These are phyloP conservation scores for Epinephelus moara DNA, from an alignment of 2,113 vertebrate species.

Conservation along the genomic window DNA sequence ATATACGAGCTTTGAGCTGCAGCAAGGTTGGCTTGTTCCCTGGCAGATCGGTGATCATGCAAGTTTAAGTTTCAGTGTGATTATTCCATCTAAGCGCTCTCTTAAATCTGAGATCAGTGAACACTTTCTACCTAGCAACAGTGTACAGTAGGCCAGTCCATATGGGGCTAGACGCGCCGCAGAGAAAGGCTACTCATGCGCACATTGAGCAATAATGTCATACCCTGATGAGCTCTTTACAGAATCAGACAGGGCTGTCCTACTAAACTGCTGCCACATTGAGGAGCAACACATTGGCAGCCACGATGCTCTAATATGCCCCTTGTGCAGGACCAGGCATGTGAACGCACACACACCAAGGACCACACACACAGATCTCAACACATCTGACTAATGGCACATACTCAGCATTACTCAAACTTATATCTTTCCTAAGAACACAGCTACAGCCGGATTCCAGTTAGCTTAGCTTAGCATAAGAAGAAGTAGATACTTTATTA, in stretches of 20 bases:
- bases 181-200: conserved; percentile 72
- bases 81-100: background rate
- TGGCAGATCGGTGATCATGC: conserved; percentile 18
- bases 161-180: conserved; percentile 67
- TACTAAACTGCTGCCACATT: conserved; percentile 58
- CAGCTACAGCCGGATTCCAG: too few species aligned
- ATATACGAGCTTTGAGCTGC: conserved; percentile 9
- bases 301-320: conserved; percentile 13
- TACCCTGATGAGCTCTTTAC: conserved; percentile 61
- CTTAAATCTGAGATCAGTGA: conserved; percentile 11
- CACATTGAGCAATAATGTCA: conserved; percentile 77
- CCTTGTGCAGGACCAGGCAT: background rate
- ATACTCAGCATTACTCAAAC: too few species aligned
- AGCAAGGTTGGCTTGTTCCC: conserved; percentile 2
- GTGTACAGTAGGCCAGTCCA: conserved; percentile 68
- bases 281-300: conserved; percentile 44
- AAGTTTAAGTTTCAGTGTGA: background rate
- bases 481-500: too few species aligned
- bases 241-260: conserved; percentile 65
- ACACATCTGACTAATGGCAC: too few species aligned
- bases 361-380: background rate
- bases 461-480: too few species aligned
- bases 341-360: background rate
- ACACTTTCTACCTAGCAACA: conserved; percentile 71
- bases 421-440: too few species aligned